Conservation (phyloP, 1,140 invertebrate genomes). For the Scaptomyza montana region DNA sequence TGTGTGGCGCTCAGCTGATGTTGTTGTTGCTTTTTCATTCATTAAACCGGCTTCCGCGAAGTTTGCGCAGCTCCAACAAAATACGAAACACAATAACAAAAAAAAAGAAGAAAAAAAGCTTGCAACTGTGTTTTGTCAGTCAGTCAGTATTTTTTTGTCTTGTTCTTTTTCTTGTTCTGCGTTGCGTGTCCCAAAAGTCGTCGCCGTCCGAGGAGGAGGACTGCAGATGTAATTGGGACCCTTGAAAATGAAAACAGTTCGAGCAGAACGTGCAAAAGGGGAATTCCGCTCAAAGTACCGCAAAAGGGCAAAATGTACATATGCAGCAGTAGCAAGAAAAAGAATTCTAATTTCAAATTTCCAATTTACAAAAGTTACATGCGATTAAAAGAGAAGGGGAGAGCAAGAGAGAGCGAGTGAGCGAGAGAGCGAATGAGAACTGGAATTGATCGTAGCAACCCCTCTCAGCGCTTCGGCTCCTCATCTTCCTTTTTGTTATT, state of each 20-base stretch:
- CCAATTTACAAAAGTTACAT: constrained; percentile 57
- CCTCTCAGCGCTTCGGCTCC: constrained; percentile 14
- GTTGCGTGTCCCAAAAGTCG: constrained; percentile 73
- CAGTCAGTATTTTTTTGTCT: constrained; percentile 47
- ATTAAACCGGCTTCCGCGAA: constrained; percentile 79
- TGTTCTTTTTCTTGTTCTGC: constrained; percentile 41
- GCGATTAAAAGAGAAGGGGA: neutral
- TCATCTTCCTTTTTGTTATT: constrained; percentile 4
- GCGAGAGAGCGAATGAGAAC: constrained; percentile 12
- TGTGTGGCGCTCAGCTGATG: constrained; percentile 69
- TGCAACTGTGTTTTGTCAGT: constrained; percentile 3
- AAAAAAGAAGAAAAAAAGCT: neutral
- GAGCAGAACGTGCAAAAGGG: constrained; percentile 60
- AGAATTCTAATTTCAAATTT: constrained; percentile 54
- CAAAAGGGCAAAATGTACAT: constrained; percentile 21
- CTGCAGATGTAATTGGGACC: constrained; percentile 51
- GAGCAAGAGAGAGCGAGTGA: neutral
- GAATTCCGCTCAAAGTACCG: constrained; percentile 69
- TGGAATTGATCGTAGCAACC: constrained; percentile 37
- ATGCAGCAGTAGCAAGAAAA: neutral
- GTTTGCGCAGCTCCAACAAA: constrained; percentile 47
- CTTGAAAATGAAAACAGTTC: constrained; percentile 52
- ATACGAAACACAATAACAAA: constrained; percentile 23
- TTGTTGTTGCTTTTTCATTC: constrained; percentile 71
- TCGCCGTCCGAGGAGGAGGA: constrained; percentile 27